These are phyloP conservation scores for Camelus dromedarius DNA, from an alignment of 2,113 vertebrate species.

Conservation along the genomic window DNA sequence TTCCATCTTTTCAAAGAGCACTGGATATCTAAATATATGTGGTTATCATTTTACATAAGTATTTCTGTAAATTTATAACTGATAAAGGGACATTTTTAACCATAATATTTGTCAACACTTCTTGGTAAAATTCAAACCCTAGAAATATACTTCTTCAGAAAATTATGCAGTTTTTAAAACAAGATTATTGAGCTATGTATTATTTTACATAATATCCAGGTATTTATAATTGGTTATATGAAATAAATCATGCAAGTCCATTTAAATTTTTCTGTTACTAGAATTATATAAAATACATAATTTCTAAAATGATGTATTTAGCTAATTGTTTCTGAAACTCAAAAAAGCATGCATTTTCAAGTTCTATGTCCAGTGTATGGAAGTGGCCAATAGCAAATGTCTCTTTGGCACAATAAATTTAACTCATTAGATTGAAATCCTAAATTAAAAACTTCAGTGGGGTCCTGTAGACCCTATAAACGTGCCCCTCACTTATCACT, in stretches of 20 bases:
- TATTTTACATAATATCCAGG: not conserved
- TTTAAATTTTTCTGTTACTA: not conserved
- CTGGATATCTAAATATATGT: not conserved
- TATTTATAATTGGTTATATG: not conserved
- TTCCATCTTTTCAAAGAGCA: not conserved
- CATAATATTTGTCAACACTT: not conserved
- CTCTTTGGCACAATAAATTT: conserved; percentile 43
- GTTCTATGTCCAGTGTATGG: not conserved
- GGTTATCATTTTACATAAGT: not conserved
- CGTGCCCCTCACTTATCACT: not conserved
- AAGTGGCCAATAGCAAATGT: not conserved
- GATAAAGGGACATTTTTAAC: not conserved
- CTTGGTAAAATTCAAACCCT: not conserved
- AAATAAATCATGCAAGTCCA: not conserved
- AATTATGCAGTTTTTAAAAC: not conserved
- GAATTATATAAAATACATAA: not conserved
- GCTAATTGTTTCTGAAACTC: not conserved
- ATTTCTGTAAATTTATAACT: not conserved
- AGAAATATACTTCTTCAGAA: not conserved
- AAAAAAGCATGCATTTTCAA: not conserved
- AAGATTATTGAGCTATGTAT: not conserved
- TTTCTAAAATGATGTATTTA: conserved; percentile 22
- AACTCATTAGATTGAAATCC: conserved; percentile 46
- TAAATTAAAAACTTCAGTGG: not conserved
- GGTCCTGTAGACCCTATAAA: not conserved